Evolutionary conservation across 2,797 vertebrate species (phyloP), one percentile per base, ranked within the genome.

Genomic region (Eospalax fontanierii): DNA sequence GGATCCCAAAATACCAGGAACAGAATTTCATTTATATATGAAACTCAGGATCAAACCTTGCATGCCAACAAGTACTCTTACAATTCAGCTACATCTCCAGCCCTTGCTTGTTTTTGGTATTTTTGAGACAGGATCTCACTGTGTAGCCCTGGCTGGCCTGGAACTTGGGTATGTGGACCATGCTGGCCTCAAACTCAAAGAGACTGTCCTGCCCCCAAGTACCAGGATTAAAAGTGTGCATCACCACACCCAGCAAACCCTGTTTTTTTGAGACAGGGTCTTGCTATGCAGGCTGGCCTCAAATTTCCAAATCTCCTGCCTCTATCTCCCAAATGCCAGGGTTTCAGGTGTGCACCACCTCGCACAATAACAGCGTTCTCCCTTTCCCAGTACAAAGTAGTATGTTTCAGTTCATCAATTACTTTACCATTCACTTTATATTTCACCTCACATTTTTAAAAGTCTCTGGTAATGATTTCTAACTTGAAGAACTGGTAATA

Each of bases 381-480:
- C 59, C 18, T 57, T 35, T 87, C 26, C 18, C 21, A 38, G 33
- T 84, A 15, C 30, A 95, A 80, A 0, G 0, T 86, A n/a, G n/a
- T 30, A 89, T 18, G 76, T 40, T 38, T 50, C 59, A 46, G 76
- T 68, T 79, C 6, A 87, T 4, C 57, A 50, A 65, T 63, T 22
- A 81, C 57, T 61, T 66, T 43, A 18, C 9, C 38, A 63, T 73
- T 73, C 50, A 74, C 40, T 75, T 91, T 61, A 89, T 9, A 88
- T 16, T 40, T 65, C 50, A 79, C 15, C 30, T 95, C n/a, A 35
- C 12, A 33, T 71, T 91, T 40, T 11, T 84, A 91, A 54, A 75
- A 92, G 89, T 46, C 43, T 30, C 38, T 18, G 43, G 46, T 61
- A 35, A 78, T 84, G 54, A 91, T n/a, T 75, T 40, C 76, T 95